Evolutionary conservation across 2,888 invertebrate genomes (phyloP).

Genomic region (Nudaria mundana): DNA sequence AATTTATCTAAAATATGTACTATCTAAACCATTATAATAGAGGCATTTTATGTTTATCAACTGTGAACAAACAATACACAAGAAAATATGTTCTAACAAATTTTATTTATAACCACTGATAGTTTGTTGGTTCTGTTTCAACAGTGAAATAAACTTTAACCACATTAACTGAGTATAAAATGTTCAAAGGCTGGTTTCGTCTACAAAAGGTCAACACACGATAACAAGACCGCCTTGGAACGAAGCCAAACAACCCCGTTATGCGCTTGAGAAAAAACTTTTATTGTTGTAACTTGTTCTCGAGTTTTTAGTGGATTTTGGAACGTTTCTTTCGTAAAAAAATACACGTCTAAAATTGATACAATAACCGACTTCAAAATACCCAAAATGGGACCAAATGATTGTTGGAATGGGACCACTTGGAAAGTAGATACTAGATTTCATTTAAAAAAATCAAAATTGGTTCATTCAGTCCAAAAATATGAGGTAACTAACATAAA

Average conservation of each 20-base stretch:
- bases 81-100: neutral
- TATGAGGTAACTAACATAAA: too few species aligned
- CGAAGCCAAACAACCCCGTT: constrained; percentile 11
- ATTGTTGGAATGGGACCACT: too few species aligned
- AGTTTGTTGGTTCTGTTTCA: too few species aligned
- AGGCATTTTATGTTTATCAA: too few species aligned
- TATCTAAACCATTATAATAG: too few species aligned
- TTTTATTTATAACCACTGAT: neutral
- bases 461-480: too few species aligned
- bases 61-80: neutral
- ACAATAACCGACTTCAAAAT: too few species aligned
- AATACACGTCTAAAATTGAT: too few species aligned
- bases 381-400: too few species aligned
- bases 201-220: constrained; percentile 11
- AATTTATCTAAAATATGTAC: too few species aligned
- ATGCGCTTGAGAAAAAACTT: constrained; percentile 13
- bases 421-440: too few species aligned
- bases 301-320: constrained; percentile 6
- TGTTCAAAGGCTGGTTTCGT: constrained; percentile 4
- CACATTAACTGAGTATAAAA: constrained; percentile 3
- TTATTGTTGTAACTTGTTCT: constrained; percentile 10
- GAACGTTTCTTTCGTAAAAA: neutral
- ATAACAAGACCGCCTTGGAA: constrained; percentile 15
- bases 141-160: neutral
- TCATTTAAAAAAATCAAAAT: too few species aligned